These are phyloP conservation scores for Pachycephus smyrnensis DNA, from an alignment of 2,888 invertebrate species.

Conservation along the genomic window DNA sequence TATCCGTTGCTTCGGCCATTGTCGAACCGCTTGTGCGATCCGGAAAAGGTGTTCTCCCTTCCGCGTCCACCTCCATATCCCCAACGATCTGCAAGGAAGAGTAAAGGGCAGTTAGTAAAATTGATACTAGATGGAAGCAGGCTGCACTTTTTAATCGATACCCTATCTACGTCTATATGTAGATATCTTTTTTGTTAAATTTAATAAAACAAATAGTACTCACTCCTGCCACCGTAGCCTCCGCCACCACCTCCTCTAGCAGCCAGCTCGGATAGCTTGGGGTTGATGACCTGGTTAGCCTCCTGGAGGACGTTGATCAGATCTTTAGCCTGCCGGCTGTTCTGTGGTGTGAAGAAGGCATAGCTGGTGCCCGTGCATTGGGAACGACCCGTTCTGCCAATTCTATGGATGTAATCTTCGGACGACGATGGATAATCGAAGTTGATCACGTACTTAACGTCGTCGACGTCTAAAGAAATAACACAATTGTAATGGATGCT, in stretches of 20 bases:
- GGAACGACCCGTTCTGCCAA: conserved; percentile 92
- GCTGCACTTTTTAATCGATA: background rate
- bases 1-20: conserved; percentile 46
- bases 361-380: conserved; percentile 92
- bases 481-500: background rate
- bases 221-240: conserved; percentile 69
- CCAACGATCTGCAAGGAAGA: conserved; percentile 53
- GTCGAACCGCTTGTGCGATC: conserved; percentile 56
- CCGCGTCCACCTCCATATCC: conserved; percentile 51
- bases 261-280: conserved; percentile 85
- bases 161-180: background rate
- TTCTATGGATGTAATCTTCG: conserved; percentile 96
- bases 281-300: conserved; percentile 87
- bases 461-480: conserved; percentile 85
- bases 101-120: background rate
- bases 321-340: conserved; percentile 89
- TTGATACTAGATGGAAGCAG: background rate
- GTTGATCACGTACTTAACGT: conserved; percentile 96
- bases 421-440: conserved; percentile 96
- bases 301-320: conserved; percentile 89
- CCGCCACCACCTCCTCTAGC: conserved; percentile 74
- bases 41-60: conserved; percentile 53
- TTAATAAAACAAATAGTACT: conserved; percentile 28
- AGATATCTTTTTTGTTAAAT: background rate
- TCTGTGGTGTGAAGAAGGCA: conserved; percentile 93